Evolutionary conservation across 2,888 invertebrate species (phyloP).

Genomic region (Automeris io): DNA sequence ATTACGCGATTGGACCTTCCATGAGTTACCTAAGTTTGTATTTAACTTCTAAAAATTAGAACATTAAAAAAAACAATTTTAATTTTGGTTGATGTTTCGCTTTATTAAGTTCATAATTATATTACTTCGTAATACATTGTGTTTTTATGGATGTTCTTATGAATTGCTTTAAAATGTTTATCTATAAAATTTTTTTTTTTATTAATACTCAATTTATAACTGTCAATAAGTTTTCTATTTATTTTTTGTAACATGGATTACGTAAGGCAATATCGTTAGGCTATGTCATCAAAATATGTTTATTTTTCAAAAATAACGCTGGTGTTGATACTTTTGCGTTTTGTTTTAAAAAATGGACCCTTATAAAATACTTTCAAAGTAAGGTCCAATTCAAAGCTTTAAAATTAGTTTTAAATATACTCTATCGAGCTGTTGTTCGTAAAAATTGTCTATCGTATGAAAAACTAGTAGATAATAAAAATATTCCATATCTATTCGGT

Average conservation of each 20-base stretch:
- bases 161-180: not conserved
- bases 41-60: too few relatives aligned
- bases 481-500: not conserved
- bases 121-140: not conserved
- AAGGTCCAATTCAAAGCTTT: conserved; percentile 1
- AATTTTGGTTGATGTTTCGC: too few relatives aligned
- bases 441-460: not conserved
- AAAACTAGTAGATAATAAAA: not conserved
- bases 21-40: too few relatives aligned
- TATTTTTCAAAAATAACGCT: not conserved
- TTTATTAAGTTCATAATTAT: too few relatives aligned
- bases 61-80: too few relatives aligned
- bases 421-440: not conserved
- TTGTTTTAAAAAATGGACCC: not conserved
- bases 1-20: too few relatives aligned
- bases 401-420: not conserved
- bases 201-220: conserved; percentile 1
- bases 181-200: not conserved
- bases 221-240: too few relatives aligned
- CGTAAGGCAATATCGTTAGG: too few relatives aligned
- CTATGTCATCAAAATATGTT: not conserved
- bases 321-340: too few relatives aligned
- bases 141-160: not conserved
- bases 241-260: too few relatives aligned
- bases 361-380: not conserved